A percentile compares a stretch with the other conserved stretches of the same genome.
Conservation (phyloP, 37 sponge, comb jelly and placozoan species). For the Halichondria panicea region DNA sequence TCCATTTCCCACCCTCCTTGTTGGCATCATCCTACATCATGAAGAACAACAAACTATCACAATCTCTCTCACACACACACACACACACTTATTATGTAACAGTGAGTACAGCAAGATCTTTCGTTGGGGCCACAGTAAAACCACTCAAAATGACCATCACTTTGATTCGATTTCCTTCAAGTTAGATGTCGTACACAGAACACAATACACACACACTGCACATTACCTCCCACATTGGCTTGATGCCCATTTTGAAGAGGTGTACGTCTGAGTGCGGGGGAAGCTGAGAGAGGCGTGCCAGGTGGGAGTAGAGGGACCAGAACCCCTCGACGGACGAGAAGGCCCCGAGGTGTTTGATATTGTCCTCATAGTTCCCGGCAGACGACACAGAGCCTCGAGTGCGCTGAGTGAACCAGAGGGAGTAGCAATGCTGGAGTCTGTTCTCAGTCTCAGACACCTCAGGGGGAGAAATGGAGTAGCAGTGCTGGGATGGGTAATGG, state of each 20-base stretch:
- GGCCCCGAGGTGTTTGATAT: constrained; percentile 76
- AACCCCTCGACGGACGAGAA: constrained; percentile 89
- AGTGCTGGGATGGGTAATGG: not conserved
- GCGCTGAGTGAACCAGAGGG: constrained; percentile 82
- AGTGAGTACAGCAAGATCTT: not conserved
- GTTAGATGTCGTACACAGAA: too few relatives aligned
- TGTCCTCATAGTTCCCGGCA: constrained; percentile 76
- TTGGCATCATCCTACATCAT: constrained; percentile 85
- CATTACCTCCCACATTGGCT: constrained; percentile 92
- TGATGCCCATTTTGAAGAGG: constrained; percentile 88
- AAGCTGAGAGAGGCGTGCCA: constrained; percentile 75
- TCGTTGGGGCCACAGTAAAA: not conserved
- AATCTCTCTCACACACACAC: not conserved
- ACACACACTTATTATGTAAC: not conserved
- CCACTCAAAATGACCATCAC: not conserved
- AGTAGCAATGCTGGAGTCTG: constrained; percentile 70
- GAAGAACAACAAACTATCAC: not conserved
- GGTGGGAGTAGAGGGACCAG: constrained; percentile 81
- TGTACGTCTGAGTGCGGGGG: constrained; percentile 79
- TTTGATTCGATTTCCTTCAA: not conserved
- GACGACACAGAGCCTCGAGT: constrained; percentile 58
- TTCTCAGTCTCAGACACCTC: constrained; percentile 42
- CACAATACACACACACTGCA: not conserved
- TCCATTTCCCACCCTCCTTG: constrained; percentile 93
- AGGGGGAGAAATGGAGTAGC: constrained; percentile 1